phyloP scores from a whole-genome alignment of 2,888 invertebrate species.

The Drosophila mimetica region DNA sequence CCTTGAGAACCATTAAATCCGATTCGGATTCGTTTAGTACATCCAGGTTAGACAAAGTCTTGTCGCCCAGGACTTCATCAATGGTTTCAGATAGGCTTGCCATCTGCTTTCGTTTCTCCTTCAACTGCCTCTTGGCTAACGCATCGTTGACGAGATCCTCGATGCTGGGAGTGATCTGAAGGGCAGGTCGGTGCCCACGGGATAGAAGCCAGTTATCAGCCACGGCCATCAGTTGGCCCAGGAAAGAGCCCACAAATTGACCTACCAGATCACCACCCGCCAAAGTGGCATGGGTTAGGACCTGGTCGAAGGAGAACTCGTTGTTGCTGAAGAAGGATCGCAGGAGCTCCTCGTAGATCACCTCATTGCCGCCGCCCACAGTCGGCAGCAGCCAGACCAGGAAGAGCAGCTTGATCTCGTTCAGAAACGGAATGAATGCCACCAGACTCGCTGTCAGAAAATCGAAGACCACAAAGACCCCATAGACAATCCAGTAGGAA shows the following conservation, averaged over 20 bases:
- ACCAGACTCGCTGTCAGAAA: constrained; percentile 96
- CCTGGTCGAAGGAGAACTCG: constrained; percentile 87
- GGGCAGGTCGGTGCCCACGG: constrained; percentile 7
- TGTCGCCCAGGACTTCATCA: not conserved
- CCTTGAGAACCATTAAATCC: not conserved
- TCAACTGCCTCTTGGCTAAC: constrained; percentile 6
- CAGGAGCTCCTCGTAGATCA: constrained; percentile 96
- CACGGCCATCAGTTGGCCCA: constrained; percentile 27
- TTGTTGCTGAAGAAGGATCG: constrained; percentile 95
- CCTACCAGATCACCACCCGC: constrained; percentile 18
- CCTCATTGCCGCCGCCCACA: constrained; percentile 95
- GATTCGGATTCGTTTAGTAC: not conserved
- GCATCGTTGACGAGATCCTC: constrained; percentile 11
- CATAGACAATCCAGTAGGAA: constrained; percentile 99
- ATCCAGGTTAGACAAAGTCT: not conserved
- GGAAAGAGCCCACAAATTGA: constrained; percentile 30
- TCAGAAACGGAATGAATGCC: constrained; percentile 97
- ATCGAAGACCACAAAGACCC: constrained; percentile 95
- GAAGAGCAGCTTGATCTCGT: constrained; percentile 96
- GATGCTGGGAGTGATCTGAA: constrained; percentile 16
- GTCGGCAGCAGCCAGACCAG: constrained; percentile 97
- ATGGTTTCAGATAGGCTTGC: not conserved
- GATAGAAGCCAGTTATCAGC: constrained; percentile 44
- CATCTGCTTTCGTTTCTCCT: not conserved
- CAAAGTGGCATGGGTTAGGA: not conserved